Base-by-base conservation (phyloP, 1,140 invertebrate species). In the Cyphomyrmex costatus region DNA sequence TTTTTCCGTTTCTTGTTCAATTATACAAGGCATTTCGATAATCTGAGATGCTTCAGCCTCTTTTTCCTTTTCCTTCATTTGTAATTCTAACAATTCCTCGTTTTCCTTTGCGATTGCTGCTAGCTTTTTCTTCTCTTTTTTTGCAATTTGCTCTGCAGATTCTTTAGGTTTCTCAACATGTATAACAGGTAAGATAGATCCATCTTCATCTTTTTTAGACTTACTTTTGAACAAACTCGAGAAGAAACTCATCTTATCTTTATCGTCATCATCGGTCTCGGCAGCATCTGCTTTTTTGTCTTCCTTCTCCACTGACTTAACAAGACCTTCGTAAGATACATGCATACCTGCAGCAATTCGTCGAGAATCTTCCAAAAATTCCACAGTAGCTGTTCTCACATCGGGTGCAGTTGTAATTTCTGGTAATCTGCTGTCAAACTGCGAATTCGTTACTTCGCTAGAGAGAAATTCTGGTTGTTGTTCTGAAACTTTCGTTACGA, bases 321-420 rank as follows among this genome's bases (percentile, higher is more conserved):
- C 2, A 0, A 14, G 21, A 16, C 12, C 19, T 8, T 87, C 60
- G 24, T 68, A 74, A 36, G 46, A 49, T n/a, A 33, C 70, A 16
- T 90, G 76, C 24, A 84, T 46, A 0, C 30, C 70, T 10, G 88
- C 79, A 8, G 86, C 86, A n/a, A 84, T n/a, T 83, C 84, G 86
- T 33, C 77, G 90, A 2, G 90, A 86, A 4, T 93, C 91, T 19
- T 91, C 88, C n/a, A 93, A 66, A 27, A 91, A 92, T 73, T 91
- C 76, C 61, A 83, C 27, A 2, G 90, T 93, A 12, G 58, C 74
- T 19, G 56, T n/a, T 60, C 85, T 92, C 6, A 88, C 33, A 19
- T 92, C 73, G 3, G 56, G 60, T 10, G 2, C 36, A 6, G 46
- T 8, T 14, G 3, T 68, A 0, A 36, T 63, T 10, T 89, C 87